Evolutionary conservation across 2,888 invertebrate genomes (phyloP).

Genomic region (Pristionchus japonicus): DNA sequence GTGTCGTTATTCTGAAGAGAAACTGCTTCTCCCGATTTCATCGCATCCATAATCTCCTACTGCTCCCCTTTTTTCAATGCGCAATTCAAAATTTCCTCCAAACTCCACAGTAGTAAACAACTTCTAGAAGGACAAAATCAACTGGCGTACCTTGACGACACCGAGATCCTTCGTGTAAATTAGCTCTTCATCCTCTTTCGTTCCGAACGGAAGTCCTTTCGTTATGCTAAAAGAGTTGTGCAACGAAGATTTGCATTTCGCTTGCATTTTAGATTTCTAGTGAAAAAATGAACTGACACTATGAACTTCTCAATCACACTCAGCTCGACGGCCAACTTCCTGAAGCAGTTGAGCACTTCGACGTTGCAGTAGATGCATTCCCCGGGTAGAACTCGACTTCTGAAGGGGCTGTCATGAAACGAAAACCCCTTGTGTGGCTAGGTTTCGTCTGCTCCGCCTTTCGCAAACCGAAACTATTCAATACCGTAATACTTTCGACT

Average conservation of each 20-base stretch:
- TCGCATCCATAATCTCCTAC: background rate
- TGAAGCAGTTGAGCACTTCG: slow-evolving; percentile 53
- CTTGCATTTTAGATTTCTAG: background rate
- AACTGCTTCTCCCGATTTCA: background rate
- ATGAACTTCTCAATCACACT: slow-evolving; percentile 47
- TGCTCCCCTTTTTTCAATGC: too few species aligned
- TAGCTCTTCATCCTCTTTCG: slow-evolving; percentile 13
- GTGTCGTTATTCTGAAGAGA: slow-evolving; percentile 21
- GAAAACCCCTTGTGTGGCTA: too few species aligned
- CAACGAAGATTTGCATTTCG: too few species aligned
- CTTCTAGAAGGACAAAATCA: too few species aligned
- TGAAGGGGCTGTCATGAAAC: background rate
- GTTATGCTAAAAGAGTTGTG: slow-evolving; percentile 4
- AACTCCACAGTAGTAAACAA: too few species aligned
- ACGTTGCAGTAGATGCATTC: slow-evolving; percentile 46
- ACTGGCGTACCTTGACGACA: slow-evolving; percentile 23
- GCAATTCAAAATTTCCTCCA: too few species aligned
- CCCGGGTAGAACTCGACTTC: slow-evolving; percentile 32
- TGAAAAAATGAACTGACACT: background rate
- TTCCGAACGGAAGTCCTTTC: slow-evolving; percentile 29
- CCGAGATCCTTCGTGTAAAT: slow-evolving; percentile 29
- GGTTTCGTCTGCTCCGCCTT: too few species aligned
- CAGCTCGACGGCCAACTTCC: slow-evolving; percentile 46
- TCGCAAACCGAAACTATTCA: too few species aligned
- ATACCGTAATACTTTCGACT: too few species aligned